Percentiles rank a stretch among this genome's conserved stretches.
These are phyloP conservation scores for Recurvirostra avosetta DNA, from an alignment of 2,113 vertebrate species.

Conservation along the genomic window DNA sequence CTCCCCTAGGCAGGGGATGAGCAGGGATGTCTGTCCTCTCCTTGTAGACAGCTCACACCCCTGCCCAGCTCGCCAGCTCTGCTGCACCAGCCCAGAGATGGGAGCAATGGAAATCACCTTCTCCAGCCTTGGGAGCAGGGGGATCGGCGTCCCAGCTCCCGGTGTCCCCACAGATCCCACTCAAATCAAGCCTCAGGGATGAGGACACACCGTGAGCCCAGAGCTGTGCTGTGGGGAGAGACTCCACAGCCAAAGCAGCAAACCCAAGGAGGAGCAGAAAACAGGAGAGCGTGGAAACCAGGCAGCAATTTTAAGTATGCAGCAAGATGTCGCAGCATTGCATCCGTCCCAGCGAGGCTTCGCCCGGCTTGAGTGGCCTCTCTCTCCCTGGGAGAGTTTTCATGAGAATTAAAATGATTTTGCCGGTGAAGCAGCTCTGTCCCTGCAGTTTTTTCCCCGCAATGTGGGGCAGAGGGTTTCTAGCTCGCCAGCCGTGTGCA, in stretches of 20 bases:
- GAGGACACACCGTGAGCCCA: rapidly evolving
- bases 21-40: not conserved
- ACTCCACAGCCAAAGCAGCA: rapidly evolving
- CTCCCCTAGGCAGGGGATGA: not conserved
- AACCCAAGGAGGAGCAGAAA: not conserved
- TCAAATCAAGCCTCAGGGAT: not conserved
- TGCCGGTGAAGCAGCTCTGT: rapidly evolving
- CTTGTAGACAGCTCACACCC: no score
- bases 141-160: not conserved
- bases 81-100: not conserved
- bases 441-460: not conserved
- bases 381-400: not conserved
- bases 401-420: not conserved
- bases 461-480: not conserved
- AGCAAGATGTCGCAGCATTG: not conserved
- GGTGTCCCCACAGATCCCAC: not conserved
- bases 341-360: not conserved
- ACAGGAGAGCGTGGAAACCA: rapidly evolving
- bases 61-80: not conserved
- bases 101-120: not conserved
- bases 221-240: not conserved
- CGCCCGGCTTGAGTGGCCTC: not conserved
- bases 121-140: rapidly evolving
- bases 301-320: not conserved
- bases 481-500: not conserved